phyloP scores from a whole-genome alignment of 2,888 invertebrate genomes.

The Orchestes rusci region DNA sequence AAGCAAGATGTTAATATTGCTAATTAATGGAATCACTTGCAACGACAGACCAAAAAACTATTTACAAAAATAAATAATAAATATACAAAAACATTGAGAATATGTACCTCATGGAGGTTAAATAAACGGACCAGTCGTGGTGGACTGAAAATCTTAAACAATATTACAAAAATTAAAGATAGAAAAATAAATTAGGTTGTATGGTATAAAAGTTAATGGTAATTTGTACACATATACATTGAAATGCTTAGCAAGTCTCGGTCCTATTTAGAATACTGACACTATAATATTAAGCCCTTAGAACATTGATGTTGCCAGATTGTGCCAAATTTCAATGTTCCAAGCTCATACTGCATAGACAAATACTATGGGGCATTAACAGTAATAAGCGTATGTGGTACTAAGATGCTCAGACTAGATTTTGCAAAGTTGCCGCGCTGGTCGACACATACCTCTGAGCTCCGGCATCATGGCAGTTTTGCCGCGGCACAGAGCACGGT shows the following conservation, averaged over 20 bases:
- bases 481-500: constrained; percentile 7
- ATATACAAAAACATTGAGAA: constrained; percentile 37
- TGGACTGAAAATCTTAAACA: constrained; percentile 16
- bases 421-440: no score
- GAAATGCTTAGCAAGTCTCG: constrained; percentile 5
- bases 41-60: constrained; percentile 26
- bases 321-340: no score
- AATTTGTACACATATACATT: constrained; percentile 24
- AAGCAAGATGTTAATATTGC: no score
- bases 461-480: constrained; percentile 11
- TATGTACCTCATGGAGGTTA: constrained; percentile 41
- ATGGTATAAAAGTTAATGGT: constrained; percentile 19
- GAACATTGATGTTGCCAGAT: no score
- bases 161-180: constrained; percentile 21
- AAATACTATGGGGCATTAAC: constrained; percentile 7
- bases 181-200: constrained; percentile 24
- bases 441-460: constrained; percentile 5
- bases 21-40: constrained; percentile 13
- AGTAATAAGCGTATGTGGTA: constrained; percentile 7
- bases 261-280: constrained; percentile 20
- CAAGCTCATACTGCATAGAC: no score
- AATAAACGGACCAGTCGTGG: constrained; percentile 37
- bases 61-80: constrained; percentile 42
- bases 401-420: constrained; percentile 2
- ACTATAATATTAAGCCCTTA: constrained; percentile 12